Conservation (phyloP, 2,888 invertebrate genomes). For the Gibbula magus region DNA sequence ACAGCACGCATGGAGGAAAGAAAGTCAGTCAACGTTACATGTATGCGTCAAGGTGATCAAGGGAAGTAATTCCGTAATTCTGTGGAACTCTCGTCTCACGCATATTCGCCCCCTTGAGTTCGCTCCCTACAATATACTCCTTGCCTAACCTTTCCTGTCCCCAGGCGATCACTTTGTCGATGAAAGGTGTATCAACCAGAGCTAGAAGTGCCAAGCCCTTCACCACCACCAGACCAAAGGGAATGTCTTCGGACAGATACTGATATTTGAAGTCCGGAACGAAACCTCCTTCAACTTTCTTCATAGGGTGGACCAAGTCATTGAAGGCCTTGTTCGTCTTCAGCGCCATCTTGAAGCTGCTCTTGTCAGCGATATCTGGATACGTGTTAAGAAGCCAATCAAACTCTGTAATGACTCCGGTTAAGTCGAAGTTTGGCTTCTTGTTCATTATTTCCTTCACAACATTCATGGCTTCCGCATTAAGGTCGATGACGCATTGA, state of each 20-base stretch:
- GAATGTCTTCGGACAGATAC: slow-evolving; percentile 62
- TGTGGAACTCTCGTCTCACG: slow-evolving; percentile 53
- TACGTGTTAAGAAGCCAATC: slow-evolving; percentile 54
- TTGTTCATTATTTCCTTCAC: slow-evolving; percentile 50
- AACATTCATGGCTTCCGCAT: slow-evolving; percentile 57
- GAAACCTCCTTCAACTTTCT: slow-evolving; percentile 48
- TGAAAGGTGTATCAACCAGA: slow-evolving; percentile 53
- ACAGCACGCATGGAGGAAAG: too few relatives aligned
- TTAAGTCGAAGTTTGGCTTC: slow-evolving; percentile 49
- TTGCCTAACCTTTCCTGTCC: slow-evolving; percentile 54
- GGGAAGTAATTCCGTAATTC: slow-evolving; percentile 51
- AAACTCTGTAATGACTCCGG: slow-evolving; percentile 51
- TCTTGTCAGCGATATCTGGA: slow-evolving; percentile 36
- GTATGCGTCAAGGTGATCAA: slow-evolving; percentile 36
- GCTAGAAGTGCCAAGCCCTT: slow-evolving; percentile 58
- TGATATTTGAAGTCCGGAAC: slow-evolving; percentile 60
- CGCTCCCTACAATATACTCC: slow-evolving; percentile 50
- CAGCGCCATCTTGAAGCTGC: slow-evolving; percentile 47
- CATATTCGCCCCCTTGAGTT: slow-evolving; percentile 54
- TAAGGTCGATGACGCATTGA: slow-evolving; percentile 48
- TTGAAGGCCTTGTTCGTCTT: slow-evolving; percentile 56
- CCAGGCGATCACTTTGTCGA: slow-evolving; percentile 56
- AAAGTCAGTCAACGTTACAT: too few relatives aligned
- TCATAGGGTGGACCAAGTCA: slow-evolving; percentile 60
- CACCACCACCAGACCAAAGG: slow-evolving; percentile 59